These are phyloP conservation scores for Erebia aethiops DNA, from an alignment of 2,888 invertebrate species.

Conservation along the genomic window DNA sequence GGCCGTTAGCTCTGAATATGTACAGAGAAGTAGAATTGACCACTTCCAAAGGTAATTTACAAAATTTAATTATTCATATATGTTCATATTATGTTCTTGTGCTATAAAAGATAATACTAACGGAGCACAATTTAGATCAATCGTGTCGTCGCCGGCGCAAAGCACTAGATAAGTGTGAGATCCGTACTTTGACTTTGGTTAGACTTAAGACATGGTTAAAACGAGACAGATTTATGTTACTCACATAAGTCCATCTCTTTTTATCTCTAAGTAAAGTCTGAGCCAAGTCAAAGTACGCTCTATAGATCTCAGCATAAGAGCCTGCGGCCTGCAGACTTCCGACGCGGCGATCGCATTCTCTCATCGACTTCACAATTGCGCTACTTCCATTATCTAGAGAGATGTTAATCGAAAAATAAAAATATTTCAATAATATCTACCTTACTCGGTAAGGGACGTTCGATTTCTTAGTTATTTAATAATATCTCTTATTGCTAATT, in stretches of 20 bases:
- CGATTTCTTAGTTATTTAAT: constrained; percentile 79
- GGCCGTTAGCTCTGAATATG: constrained; percentile 81
- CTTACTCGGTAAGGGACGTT: constrained; percentile 84
- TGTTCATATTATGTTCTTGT: constrained; percentile 75
- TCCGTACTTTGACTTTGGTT: too few relatives aligned
- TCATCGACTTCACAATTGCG: constrained; percentile 44
- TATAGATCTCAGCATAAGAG: too few relatives aligned
- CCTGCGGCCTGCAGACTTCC: constrained; percentile 9
- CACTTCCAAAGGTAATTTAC: constrained; percentile 79
- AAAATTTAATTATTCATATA: constrained; percentile 69
- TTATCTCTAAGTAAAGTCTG: too few relatives aligned
- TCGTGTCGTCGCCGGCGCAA: constrained; percentile 28
- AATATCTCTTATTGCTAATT: constrained; percentile 80
- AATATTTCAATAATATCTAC: constrained; percentile 77
- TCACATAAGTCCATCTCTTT: too few relatives aligned
- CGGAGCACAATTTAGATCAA: constrained; percentile 53
- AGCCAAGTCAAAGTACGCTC: too few relatives aligned
- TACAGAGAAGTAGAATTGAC: constrained; percentile 82
- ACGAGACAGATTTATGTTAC: too few relatives aligned
- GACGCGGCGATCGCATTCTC: constrained; percentile 30
- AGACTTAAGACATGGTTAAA: too few relatives aligned
- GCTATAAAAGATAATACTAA: constrained; percentile 74
- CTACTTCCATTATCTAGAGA: constrained; percentile 63
- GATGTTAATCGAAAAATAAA: constrained; percentile 77
- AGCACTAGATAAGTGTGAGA: too few relatives aligned